Evolutionary conservation across 2,888 invertebrate species (phyloP), one percentile per base, ranked within the genome.

Genomic region (Melanophora roralis): DNA sequence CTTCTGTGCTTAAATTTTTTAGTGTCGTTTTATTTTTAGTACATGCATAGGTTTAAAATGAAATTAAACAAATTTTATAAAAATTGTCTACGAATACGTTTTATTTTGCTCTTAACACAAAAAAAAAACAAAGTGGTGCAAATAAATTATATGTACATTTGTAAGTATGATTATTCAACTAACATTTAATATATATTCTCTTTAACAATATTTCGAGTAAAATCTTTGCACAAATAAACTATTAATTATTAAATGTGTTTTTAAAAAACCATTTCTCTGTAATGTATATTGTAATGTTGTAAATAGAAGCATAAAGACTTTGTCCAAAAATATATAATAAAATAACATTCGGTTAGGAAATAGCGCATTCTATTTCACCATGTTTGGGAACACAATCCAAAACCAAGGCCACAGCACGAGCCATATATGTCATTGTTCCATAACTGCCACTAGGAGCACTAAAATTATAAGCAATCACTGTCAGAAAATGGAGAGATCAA

Each of bases 361-460:
- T 94, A 82, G 94, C 92, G 89, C 97, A 97, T 87, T 97, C 96
- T 79, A 96, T 91, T 85, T 95, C 95, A 12, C 94, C 94, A 82
- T 94, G 93, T 84, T 93, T 93, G 8, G 96, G 96, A 85, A 95
- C 91, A 86, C 94, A 93, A 85, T 94, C 94, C 23, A 96, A 91
- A 47, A 94, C 91, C 0, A 93, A 91, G 45, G 96, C 95, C 1
- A 95, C 94, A 3, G 96, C 95, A 83, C 96, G 92, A 45, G 97
- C 95, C 85, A 99, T 93, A 87, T 99, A 99, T 0, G 98, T 97
- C 96, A 99, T 98, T 57, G 98, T 98, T 81, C 99, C 99, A 90
- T 93, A 98, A 86, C 96, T 95, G 79, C 99, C 99, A 89, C 98
- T 98, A 1, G 99, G 99, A 21, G 99, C 99, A 89, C 96, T 97